Conservation (phyloP, 2,888 invertebrate genomes). For the Dioctria rufipes region DNA sequence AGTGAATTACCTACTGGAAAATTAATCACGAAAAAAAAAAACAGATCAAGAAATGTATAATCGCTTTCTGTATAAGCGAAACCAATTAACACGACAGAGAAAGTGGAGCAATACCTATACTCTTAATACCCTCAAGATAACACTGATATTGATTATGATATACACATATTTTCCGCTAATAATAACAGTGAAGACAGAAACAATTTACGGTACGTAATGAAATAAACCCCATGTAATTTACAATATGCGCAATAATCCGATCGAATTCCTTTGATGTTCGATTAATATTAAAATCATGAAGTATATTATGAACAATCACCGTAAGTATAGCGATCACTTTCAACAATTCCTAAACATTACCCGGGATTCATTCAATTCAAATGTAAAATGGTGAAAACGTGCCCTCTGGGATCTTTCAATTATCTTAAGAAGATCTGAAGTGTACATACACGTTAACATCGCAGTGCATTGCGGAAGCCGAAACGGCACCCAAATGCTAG, state of each 20-base stretch:
- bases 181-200: too few species aligned
- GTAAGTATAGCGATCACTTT: slow-evolving; percentile 16
- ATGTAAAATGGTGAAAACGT: slow-evolving; percentile 19
- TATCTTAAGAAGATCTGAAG: slow-evolving; percentile 18
- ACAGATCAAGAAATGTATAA: too few species aligned
- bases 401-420: slow-evolving; percentile 15
- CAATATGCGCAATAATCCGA: not conserved
- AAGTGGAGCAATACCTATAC: slow-evolving; percentile 16
- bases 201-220: slow-evolving; percentile 2
- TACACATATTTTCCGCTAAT: not conserved
- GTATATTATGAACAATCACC: not conserved
- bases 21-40: too few species aligned
- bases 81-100: not conserved
- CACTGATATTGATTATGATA: not conserved
- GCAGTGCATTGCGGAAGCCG: slow-evolving; percentile 17
- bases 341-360: slow-evolving; percentile 5
- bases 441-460: not conserved
- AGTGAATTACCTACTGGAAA: too few species aligned
- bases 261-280: not conserved
- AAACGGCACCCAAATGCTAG: not conserved
- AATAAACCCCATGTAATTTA: not conserved
- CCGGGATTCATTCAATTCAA: not conserved
- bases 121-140: too few species aligned
- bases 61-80: too few species aligned
- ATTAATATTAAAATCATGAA: slow-evolving; percentile 7